A percentile compares a stretch with the other conserved stretches of the same genome.
Evolutionary conservation across 2,797 vertebrate species (phyloP).

Genomic region (Triplophysa bombifrons): DNA sequence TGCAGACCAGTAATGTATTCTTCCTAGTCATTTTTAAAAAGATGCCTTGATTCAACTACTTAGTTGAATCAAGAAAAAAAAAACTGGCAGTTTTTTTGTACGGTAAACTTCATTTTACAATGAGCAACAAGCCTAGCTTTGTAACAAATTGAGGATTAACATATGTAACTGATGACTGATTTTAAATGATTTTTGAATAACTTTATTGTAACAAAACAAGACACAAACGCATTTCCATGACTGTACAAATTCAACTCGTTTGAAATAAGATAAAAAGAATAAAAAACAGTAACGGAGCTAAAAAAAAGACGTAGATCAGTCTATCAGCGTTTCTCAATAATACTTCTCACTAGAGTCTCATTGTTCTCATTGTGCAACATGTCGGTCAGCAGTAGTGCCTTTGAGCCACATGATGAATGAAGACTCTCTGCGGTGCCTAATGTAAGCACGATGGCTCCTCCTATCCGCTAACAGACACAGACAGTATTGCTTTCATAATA

Average conservation of each 20-base stretch:
- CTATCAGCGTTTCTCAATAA: constrained; percentile 14
- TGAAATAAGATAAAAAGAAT: constrained; percentile 5
- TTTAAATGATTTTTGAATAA: too few relatives aligned
- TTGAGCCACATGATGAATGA: neutral
- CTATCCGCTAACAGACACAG: constrained; percentile 36
- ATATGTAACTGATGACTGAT: too few relatives aligned
- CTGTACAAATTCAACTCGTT: neutral
- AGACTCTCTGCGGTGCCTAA: neutral
- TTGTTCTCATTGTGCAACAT: constrained; percentile 11
- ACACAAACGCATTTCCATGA: too few relatives aligned
- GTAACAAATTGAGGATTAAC: too few relatives aligned
- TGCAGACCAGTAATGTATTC: too few relatives aligned
- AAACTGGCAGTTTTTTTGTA: too few relatives aligned
- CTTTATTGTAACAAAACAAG: too few relatives aligned
- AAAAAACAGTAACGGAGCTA: neutral
- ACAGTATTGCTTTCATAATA: constrained; percentile 45
- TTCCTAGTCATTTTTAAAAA: too few relatives aligned
- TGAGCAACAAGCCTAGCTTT: too few relatives aligned
- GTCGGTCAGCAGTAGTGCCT: neutral
- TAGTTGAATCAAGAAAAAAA: too few relatives aligned
- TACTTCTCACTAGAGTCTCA: constrained; percentile 5
- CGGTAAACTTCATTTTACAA: too few relatives aligned
- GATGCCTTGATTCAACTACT: too few relatives aligned
- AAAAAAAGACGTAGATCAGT: constrained; percentile 7
- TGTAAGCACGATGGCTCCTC: neutral